These are phyloP conservation scores for Limenitis camilla DNA, from an alignment of 2,888 invertebrate species.

Conservation along the genomic window DNA sequence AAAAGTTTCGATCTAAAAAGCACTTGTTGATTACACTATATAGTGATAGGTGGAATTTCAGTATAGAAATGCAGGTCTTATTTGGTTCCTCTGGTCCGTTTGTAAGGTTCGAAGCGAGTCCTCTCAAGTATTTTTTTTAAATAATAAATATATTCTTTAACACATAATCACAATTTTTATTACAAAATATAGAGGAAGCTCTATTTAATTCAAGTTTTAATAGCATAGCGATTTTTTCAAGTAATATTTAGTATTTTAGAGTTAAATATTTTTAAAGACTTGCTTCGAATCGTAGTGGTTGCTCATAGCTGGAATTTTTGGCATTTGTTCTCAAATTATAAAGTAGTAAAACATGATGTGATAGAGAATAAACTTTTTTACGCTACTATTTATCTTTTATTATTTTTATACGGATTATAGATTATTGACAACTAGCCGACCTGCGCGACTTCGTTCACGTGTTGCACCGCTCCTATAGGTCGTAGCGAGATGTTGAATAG, in stretches of 20 bases:
- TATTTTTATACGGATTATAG: neutral
- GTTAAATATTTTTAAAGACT: conserved; percentile 22
- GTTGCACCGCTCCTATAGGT: no score
- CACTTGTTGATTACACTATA: no score
- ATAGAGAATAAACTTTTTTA: conserved; percentile 74
- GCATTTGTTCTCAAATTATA: conserved; percentile 61
- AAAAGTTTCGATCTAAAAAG: no score
- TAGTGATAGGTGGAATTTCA: neutral
- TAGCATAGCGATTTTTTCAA: no score
- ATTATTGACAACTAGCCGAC: neutral
- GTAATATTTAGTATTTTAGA: no score
- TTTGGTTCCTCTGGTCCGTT: conserved; percentile 14
- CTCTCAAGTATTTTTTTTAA: neutral
- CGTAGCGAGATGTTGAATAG: no score
- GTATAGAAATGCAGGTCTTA: conserved; percentile 6
- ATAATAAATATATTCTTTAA: neutral
- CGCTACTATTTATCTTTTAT: conserved; percentile 46
- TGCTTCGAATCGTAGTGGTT: conserved; percentile 63
- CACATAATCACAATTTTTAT: no score
- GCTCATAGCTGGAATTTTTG: conserved; percentile 56
- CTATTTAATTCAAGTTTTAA: no score
- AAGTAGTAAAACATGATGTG: conserved; percentile 70
- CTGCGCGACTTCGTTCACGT: no score
- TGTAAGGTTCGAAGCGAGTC: conserved; percentile 56
- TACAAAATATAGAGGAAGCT: no score